Evolutionary conservation across 1,140 invertebrate genomes (phyloP).

Genomic region (Tetramorium parvispinum): DNA sequence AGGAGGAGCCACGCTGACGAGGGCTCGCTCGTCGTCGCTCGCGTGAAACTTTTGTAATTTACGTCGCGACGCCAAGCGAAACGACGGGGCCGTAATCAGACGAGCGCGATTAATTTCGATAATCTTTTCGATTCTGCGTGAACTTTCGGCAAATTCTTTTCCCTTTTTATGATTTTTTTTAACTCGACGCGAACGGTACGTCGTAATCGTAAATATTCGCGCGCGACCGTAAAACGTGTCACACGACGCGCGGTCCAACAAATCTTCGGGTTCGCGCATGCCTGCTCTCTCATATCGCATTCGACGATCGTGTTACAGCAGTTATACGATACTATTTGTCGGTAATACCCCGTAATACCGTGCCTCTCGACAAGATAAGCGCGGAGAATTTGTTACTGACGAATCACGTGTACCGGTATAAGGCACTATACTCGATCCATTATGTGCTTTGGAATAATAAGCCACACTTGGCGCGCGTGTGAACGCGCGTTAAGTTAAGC

Average conservation of each 20-base stretch:
- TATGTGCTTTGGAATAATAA: constrained; percentile 58
- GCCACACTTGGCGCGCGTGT: constrained; percentile 29
- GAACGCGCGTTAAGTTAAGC: constrained; percentile 20
- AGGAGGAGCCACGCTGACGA: constrained; percentile 4
- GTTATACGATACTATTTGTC: constrained; percentile 53
- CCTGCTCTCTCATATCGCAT: constrained; percentile 28
- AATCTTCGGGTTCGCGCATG: constrained; percentile 20
- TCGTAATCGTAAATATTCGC: constrained; percentile 9
- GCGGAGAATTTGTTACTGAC: constrained; percentile 41
- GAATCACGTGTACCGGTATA: constrained; percentile 36
- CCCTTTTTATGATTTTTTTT: neutral
- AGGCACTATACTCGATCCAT: constrained; percentile 23
- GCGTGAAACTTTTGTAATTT: constrained; percentile 42
- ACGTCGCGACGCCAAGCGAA: neutral
- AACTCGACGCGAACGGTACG: neutral
- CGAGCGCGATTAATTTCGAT: constrained; percentile 38
- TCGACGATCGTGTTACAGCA: constrained; percentile 46
- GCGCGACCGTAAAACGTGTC: constrained; percentile 8
- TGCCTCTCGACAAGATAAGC: constrained; percentile 54
- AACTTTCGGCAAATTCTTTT: neutral
- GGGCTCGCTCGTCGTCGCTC: constrained; percentile 22
- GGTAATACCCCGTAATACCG: constrained; percentile 43
- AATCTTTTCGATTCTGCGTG: constrained; percentile 1
- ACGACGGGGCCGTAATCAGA: neutral
- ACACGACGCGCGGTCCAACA: constrained; percentile 11